Base-by-base conservation (phyloP, 2,888 invertebrate genomes). In the Xestia xanthographa region DNA sequence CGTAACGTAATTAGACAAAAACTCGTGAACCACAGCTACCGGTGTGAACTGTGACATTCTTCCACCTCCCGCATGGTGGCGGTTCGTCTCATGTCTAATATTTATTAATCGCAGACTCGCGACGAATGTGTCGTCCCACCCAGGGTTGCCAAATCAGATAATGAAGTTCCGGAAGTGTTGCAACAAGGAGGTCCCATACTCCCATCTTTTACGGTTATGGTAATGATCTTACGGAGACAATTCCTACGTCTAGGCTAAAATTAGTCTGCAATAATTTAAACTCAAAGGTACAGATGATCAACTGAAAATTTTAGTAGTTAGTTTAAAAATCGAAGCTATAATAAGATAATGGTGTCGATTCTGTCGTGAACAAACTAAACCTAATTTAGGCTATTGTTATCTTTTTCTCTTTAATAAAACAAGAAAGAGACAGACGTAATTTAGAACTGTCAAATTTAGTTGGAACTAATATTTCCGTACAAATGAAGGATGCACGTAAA, bases 101-200 rank as follows among this genome's bases (percentile, higher is more conserved):
- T 86, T 87, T 86, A 87, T 87, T 83, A 80, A 85, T 85, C 79
- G 53, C 79, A 84, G 76, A 48, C 53, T 53, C 65, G 80, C 38
- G 11, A 80, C 56, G 86, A 82, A 86, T 77, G 82, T n/a, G 76
- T 43, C 8, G 70, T 63, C 68, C 80, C 86, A 79, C 81, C 69
- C 85, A 70, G 41, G 48, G 68, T 45, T 58, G 66, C 68, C n/a
- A 26, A 56, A 34, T 20, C 50, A 58, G 26, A 56, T 68, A 73
- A 68, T 72, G 50, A 72, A n/a, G 48, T 79, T 63, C 38, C 81
- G 73, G 81, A 83, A 83, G 71, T 72, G 14, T 67, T 68, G 9
- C 9, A 38, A 17, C 20, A 62, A 34, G 29, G 34, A 29, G 43
- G 43, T 43, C 29, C 8, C 14, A 8, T 29, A 8, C n/a, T n/a